Percentiles rank a stretch among this genome's conserved stretches.
phyloP scores from a whole-genome alignment of 1,140 invertebrate genomes.

The Lycorma delicatula region DNA sequence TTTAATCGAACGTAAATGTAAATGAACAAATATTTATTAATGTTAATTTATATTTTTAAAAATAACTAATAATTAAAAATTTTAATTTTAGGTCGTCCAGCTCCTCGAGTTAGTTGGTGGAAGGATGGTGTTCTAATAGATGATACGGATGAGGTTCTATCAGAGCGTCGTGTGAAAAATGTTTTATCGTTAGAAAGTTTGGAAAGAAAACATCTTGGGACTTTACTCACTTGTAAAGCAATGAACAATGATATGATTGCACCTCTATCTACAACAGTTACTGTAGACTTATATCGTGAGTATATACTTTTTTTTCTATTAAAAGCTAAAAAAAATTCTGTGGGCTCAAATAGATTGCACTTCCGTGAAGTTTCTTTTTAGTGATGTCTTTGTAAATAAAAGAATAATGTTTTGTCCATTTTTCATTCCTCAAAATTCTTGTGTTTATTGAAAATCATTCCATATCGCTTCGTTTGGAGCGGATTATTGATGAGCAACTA shows the following conservation, averaged over 20 bases:
- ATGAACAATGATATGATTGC: constrained; percentile 37
- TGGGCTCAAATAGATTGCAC: no score
- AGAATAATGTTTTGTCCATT: no score
- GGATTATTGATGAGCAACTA: no score
- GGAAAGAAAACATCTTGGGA: constrained; percentile 36
- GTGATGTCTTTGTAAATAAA: no score
- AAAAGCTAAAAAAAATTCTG: neutral
- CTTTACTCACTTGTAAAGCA: constrained; percentile 39
- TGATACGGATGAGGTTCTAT: constrained; percentile 40
- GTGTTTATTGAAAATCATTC: no score
- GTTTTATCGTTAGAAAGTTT: constrained; percentile 32
- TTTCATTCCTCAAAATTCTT: no score
- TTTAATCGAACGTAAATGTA: no score
- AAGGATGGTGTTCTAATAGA: constrained; percentile 43
- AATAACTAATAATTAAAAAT: no score
- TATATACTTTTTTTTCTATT: constrained; percentile 8
- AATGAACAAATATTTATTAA: no score
- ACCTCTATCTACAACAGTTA: constrained; percentile 37
- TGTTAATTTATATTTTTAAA: no score
- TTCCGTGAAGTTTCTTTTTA: no score
- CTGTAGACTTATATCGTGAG: constrained; percentile 42
- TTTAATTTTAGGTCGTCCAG: constrained; percentile 36
- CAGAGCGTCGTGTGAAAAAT: constrained; percentile 36
- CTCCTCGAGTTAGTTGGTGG: constrained; percentile 48
- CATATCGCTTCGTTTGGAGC: no score